phyloP scores from a whole-genome alignment of 2,888 invertebrate genomes.

The Hemithea aestivaria region DNA sequence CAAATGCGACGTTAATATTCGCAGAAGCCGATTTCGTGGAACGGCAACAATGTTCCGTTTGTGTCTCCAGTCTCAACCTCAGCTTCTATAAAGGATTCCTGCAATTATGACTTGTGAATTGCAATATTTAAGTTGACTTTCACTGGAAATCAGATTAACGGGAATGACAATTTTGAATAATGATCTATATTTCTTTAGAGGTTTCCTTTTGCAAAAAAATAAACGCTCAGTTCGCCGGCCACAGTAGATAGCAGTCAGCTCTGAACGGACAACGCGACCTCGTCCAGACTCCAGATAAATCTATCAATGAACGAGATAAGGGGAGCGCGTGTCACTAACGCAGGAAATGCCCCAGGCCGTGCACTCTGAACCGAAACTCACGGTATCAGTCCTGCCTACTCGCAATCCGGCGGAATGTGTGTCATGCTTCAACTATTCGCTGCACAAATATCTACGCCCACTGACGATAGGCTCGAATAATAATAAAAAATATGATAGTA shows the following conservation, averaged over 20 bases:
- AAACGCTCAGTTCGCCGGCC: too few relatives aligned
- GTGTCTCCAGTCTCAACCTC: conserved; percentile 28
- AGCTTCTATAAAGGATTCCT: conserved; percentile 18
- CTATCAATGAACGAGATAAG: conserved; percentile 76
- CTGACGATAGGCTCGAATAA: too few relatives aligned
- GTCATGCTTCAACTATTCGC: conserved; percentile 6
- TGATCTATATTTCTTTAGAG: too few relatives aligned
- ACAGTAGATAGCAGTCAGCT: conserved; percentile 29
- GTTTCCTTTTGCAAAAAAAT: too few relatives aligned
- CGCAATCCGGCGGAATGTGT: conserved; percentile 25
- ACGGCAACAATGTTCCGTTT: conserved; percentile 41
- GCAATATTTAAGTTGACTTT: conserved; percentile 9
- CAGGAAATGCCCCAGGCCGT: conserved; percentile 64
- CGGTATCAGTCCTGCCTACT: conserved; percentile 30
- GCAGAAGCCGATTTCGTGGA: conserved; percentile 47
- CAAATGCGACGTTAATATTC: conserved; percentile 42
- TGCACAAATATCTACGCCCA: neutral
- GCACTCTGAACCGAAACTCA: conserved; percentile 50
- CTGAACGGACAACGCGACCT: conserved; percentile 51
- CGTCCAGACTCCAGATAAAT: conserved; percentile 72
- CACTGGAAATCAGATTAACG: conserved; percentile 18
- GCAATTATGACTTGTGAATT: conserved; percentile 7
- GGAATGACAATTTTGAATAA: conserved; percentile 7
- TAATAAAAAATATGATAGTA: too few relatives aligned
- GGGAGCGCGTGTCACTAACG: conserved; percentile 64